Conservation (phyloP, 2,888 invertebrate genomes). For the Serrognathus titanus region DNA sequence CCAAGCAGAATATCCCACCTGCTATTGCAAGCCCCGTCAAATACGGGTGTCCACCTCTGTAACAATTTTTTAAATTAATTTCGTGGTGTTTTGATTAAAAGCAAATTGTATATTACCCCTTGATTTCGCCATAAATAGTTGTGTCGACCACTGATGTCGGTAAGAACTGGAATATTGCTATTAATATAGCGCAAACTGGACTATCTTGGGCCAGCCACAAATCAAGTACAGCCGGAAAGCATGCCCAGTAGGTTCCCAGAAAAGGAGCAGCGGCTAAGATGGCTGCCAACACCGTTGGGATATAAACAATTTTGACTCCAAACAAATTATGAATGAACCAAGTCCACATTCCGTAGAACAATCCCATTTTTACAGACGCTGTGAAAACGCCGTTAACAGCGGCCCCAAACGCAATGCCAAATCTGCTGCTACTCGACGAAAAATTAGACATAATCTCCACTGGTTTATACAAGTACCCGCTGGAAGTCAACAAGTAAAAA, state of each 20-base stretch:
- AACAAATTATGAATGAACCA: constrained; percentile 97
- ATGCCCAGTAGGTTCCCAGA: constrained; percentile 93
- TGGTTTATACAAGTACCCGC: constrained; percentile 85
- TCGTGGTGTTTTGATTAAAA: neutral
- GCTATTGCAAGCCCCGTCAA: constrained; percentile 95
- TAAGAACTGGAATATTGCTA: constrained; percentile 81
- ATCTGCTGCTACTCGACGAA: constrained; percentile 74
- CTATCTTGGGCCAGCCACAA: constrained; percentile 91
- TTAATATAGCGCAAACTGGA: constrained; percentile 73
- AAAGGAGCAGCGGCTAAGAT: constrained; percentile 94
- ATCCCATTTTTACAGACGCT: constrained; percentile 94
- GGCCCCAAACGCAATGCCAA: constrained; percentile 79
- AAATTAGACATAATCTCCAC: constrained; percentile 81
- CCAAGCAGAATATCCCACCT: constrained; percentile 96
- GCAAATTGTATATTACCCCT: constrained; percentile 65
- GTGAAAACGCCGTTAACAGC: constrained; percentile 93
- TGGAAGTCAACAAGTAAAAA: constrained; percentile 90
- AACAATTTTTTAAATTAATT: neutral
- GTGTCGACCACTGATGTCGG: constrained; percentile 92
- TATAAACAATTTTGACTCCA: constrained; percentile 89
- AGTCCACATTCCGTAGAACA: constrained; percentile 97
- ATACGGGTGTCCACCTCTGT: constrained; percentile 84
- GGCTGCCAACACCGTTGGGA: constrained; percentile 90
- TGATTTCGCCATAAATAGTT: constrained; percentile 95
- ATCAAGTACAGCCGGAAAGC: constrained; percentile 90